phyloP scores from a whole-genome alignment of 1,140 invertebrate genomes.

The Sycophaga agraensis region DNA sequence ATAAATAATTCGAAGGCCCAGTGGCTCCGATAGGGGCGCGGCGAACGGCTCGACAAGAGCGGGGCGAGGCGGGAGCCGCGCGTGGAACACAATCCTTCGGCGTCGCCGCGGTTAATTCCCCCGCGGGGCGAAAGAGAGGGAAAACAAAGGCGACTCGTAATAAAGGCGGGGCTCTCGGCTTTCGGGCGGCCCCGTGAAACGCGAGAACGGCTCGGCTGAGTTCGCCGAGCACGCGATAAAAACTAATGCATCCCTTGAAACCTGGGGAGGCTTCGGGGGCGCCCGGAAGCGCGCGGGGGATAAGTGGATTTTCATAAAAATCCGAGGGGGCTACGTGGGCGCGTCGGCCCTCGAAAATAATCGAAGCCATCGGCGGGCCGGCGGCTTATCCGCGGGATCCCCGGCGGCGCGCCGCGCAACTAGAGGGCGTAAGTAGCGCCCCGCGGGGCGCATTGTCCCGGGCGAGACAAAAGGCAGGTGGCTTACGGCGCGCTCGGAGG shows the following conservation, averaged over 20 bases:
- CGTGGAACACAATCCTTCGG: too few species aligned
- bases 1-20: too few species aligned
- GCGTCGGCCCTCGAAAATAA: constrained; percentile 1
- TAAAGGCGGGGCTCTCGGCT: too few species aligned
- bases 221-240: background rate
- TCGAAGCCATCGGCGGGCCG: constrained; percentile 2
- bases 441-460: constrained; percentile 44
- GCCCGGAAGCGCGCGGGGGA: constrained; percentile 1
- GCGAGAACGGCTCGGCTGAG: background rate
- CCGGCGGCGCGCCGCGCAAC: constrained; percentile 26
- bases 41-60: too few species aligned
- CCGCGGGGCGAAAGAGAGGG: too few species aligned
- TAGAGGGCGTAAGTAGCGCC: constrained; percentile 35
- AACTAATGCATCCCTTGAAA: constrained; percentile 10
- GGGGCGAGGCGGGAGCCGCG: too few species aligned
- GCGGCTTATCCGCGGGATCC: constrained; percentile 8
- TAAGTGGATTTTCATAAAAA: constrained; percentile 24
- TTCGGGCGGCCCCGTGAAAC: background rate
- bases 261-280: too few species aligned
- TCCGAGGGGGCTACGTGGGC: too few species aligned
- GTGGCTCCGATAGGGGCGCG: too few species aligned
- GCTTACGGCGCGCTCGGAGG: constrained; percentile 43
- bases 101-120: too few species aligned
- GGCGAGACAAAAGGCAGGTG: constrained; percentile 48
- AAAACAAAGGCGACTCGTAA: too few species aligned